A percentile compares a stretch with the other conserved stretches of the same genome.
These are phyloP conservation scores for Pollenia labialis DNA, from an alignment of 2,888 invertebrate species.

Conservation along the genomic window DNA sequence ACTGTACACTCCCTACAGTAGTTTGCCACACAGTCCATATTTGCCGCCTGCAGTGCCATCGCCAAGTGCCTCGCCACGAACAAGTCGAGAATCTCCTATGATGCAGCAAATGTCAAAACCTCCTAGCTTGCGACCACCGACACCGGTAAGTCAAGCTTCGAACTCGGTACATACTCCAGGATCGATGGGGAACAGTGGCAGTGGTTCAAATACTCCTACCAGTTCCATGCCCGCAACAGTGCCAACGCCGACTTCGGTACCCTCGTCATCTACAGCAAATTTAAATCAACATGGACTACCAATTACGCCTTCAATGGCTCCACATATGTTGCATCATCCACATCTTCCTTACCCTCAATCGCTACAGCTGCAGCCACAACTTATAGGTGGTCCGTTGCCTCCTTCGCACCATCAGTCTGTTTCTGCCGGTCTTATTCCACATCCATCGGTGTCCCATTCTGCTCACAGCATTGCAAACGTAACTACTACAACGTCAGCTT, in stretches of 20 bases:
- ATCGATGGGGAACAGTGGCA: conserved; percentile 67
- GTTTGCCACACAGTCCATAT: conserved; percentile 91
- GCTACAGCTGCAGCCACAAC: conserved; percentile 68
- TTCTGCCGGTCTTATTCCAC: conserved; percentile 47
- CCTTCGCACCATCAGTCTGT: conserved; percentile 58
- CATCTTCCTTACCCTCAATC: conserved; percentile 74
- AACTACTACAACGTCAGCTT: conserved; percentile 67
- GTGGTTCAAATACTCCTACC: conserved; percentile 70
- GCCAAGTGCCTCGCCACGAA: conserved; percentile 85
- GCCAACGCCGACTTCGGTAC: conserved; percentile 72
- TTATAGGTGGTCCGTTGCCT: conserved; percentile 55
- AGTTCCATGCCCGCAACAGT: conserved; percentile 71
- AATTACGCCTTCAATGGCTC: conserved; percentile 60
- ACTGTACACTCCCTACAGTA: conserved; percentile 92
- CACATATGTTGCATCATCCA: conserved; percentile 74
- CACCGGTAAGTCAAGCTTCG: conserved; percentile 72
- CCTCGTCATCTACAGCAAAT: conserved; percentile 75
- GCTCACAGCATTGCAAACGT: conserved; percentile 69
- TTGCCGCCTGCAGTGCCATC: conserved; percentile 87
- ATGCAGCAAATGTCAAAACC: conserved; percentile 73
- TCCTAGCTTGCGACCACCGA: conserved; percentile 68
- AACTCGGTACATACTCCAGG: conserved; percentile 70
- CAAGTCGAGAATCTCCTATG: conserved; percentile 79
- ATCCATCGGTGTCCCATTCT: conserved; percentile 64
- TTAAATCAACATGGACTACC: conserved; percentile 69